These are phyloP conservation scores for Tyria jacobaeae DNA, from an alignment of 2,888 invertebrate genomes.

Conservation along the genomic window DNA sequence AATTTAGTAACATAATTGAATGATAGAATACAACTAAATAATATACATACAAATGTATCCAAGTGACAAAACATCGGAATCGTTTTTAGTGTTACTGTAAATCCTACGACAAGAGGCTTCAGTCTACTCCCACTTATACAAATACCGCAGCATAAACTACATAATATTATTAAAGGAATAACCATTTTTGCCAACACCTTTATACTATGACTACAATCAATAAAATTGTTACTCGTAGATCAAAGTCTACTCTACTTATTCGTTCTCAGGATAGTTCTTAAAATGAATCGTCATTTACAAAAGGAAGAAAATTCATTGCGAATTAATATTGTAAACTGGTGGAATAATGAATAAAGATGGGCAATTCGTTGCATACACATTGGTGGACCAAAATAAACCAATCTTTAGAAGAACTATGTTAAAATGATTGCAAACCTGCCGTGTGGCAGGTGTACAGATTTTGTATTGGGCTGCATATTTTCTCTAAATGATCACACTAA, in stretches of 20 bases:
- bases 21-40: no score
- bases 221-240: conserved; percentile 25
- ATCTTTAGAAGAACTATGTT: conserved; percentile 50
- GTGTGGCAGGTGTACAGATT: conserved; percentile 35
- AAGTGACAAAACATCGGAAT: no score
- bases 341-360: conserved; percentile 59
- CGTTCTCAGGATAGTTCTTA: conserved; percentile 31
- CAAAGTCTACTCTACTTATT: conserved; percentile 43
- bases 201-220: conserved; percentile 14
- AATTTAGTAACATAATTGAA: no score
- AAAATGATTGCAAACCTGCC: conserved; percentile 49
- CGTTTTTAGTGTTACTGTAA: not conserved
- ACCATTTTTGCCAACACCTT: conserved; percentile 24
- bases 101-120: no score
- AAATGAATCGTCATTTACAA: conserved; percentile 60
- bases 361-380: conserved; percentile 51
- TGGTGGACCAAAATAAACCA: conserved; percentile 51
- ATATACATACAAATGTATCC: no score
- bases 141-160: no score
- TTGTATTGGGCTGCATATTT: not conserved
- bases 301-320: conserved; percentile 56
- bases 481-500: not conserved
- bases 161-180: not conserved
- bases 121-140: no score
- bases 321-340: conserved; percentile 53